A percentile compares a stretch with the other conserved stretches of the same genome.
These are phyloP conservation scores for Latheticus oryzae DNA, from an alignment of 2,888 invertebrate species.

Conservation along the genomic window DNA sequence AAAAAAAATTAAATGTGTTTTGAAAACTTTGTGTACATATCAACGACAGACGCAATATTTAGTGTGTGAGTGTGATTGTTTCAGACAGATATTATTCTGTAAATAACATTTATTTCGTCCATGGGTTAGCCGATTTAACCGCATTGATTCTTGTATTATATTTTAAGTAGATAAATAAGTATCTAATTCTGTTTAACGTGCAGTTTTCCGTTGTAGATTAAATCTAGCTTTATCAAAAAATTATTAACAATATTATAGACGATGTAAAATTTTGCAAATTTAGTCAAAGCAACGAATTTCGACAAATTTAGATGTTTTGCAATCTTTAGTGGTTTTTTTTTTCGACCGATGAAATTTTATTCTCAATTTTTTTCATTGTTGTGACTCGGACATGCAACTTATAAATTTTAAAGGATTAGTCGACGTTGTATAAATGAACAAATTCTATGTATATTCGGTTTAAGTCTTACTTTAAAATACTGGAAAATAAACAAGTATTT, in stretches of 20 bases:
- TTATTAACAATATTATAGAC: neutral
- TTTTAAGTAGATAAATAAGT: conserved; percentile 13
- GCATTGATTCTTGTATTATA: conserved; percentile 16
- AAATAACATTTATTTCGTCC: conserved; percentile 29
- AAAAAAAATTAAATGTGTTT: no score
- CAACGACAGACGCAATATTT: conserved; percentile 13
- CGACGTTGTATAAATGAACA: conserved; percentile 1
- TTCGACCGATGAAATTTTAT: no score
- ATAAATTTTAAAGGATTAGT: no score
- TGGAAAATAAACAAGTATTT: conserved; percentile 32
- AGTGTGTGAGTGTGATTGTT: conserved; percentile 18
- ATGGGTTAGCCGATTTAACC: conserved; percentile 21
- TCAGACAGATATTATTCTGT: conserved; percentile 4
- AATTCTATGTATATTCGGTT: conserved; percentile 11
- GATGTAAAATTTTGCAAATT: conserved; percentile 1
- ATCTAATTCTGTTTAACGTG: conserved; percentile 9
- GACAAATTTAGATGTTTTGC: no score
- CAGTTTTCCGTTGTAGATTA: conserved; percentile 14
- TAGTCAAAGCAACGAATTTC: conserved; percentile 19
- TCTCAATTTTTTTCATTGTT: no score
- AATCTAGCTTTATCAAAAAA: conserved; percentile 22
- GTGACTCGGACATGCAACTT: no score
- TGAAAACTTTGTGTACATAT: conserved; percentile 23
- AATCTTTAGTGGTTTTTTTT: no score
- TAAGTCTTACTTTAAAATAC: conserved; percentile 20